phyloP scores from a whole-genome alignment of 2,113 vertebrate genomes.

The Zeus faber region DNA sequence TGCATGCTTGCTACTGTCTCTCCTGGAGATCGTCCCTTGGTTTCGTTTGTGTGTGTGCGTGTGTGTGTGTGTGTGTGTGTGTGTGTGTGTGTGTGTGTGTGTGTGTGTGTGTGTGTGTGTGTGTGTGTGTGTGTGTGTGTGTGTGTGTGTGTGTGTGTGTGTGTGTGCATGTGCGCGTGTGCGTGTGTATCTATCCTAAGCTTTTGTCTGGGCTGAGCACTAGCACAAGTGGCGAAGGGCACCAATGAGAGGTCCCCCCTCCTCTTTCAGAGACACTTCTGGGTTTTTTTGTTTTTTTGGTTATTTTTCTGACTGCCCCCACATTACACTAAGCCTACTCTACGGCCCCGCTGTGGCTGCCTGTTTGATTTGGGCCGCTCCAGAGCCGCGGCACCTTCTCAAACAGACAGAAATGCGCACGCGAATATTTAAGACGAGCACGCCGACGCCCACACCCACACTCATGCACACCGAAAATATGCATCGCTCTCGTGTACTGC shows the following conservation, averaged over 20 bases:
- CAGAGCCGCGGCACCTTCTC: slow-evolving; percentile 15
- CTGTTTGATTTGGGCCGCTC: slow-evolving; percentile 13
- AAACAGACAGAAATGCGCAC: slow-evolving; percentile 8
- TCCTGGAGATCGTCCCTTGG: too few species aligned
- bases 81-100: neutral
- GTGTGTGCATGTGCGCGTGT: slow-evolving; percentile 15
- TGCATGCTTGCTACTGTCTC: too few species aligned
- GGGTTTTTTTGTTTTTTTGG: too few species aligned
- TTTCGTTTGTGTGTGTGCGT: slow-evolving; percentile 26
- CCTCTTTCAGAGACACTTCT: slow-evolving; percentile 17
- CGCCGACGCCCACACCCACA: neutral
- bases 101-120: neutral
- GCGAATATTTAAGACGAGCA: too few species aligned
- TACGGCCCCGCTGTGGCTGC: neutral
- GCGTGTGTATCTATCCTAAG: neutral
- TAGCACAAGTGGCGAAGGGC: slow-evolving; percentile 39
- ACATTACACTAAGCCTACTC: slow-evolving; percentile 19
- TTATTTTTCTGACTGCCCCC: slow-evolving; percentile 9
- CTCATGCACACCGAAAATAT: neutral
- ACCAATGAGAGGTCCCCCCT: neutral
- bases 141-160: neutral
- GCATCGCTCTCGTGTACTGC: too few species aligned
- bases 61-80: slow-evolving; percentile 7
- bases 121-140: neutral
- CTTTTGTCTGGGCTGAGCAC: slow-evolving; percentile 31